Conservation (phyloP, 2,797 vertebrate species). For the Otus scops region DNA sequence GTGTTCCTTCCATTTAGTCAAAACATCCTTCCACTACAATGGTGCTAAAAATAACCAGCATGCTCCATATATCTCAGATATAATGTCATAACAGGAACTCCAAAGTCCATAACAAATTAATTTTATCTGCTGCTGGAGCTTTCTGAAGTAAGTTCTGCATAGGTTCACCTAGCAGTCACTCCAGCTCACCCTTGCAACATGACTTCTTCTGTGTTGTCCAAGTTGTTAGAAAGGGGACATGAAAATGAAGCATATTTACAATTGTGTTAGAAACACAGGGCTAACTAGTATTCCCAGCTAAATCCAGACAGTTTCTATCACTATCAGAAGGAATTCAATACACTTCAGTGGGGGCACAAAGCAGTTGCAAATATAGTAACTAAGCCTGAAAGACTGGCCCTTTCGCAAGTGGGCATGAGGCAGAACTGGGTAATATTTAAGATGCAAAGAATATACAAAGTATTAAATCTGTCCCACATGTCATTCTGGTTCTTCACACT, state of each 20-base stretch:
- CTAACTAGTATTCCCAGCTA: neutral
- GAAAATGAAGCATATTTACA: neutral
- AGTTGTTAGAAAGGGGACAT: neutral
- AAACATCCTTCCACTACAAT: slow-evolving; percentile 34
- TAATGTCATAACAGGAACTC: slow-evolving; percentile 64
- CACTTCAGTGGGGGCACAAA: neutral
- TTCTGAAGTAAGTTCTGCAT: neutral
- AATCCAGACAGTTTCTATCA: neutral
- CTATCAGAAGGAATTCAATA: neutral
- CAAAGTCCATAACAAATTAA: neutral
- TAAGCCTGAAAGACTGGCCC: neutral
- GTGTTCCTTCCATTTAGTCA: neutral
- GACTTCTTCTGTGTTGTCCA: neutral
- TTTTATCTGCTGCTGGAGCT: neutral
- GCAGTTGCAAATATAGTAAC: neutral
- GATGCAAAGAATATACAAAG: neutral
- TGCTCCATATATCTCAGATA: slow-evolving; percentile 18
- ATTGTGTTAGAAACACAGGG: neutral
- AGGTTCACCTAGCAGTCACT: neutral
- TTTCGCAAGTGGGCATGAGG: neutral
- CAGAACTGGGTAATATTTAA: neutral
- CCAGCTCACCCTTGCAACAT: neutral
- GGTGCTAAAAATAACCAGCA: slow-evolving; percentile 30
- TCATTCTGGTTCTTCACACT: neutral
- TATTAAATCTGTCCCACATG: neutral